These are phyloP conservation scores for Labeo rohita DNA, from an alignment of 2,113 vertebrate species.

Conservation along the genomic window DNA sequence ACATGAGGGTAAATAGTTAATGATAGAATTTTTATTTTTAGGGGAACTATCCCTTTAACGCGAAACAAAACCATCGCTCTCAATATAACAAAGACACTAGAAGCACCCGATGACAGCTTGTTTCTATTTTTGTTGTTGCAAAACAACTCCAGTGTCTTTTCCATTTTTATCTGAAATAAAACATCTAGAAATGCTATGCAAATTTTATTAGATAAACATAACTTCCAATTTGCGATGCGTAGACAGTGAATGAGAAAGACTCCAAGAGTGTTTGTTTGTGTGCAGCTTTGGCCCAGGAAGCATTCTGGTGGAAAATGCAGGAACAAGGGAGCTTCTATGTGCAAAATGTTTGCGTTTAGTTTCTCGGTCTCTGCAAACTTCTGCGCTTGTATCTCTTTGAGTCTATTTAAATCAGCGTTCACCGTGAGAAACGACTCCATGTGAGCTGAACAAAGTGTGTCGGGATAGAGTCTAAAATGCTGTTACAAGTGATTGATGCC, in stretches of 20 bases:
- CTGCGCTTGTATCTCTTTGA: slow-evolving; percentile 16
- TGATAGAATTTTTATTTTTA: no score
- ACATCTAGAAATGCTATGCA: not conserved
- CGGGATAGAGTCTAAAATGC: slow-evolving; percentile 25
- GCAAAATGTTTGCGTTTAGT: slow-evolving; percentile 17
- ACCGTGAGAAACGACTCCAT: not conserved
- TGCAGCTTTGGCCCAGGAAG: not conserved
- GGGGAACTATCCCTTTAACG: not conserved
- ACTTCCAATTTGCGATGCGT: not conserved
- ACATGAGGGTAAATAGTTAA: no score
- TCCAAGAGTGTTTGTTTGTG: not conserved
- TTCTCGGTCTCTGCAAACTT: slow-evolving; percentile 25
- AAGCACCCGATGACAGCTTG: not conserved
- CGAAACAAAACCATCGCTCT: not conserved
- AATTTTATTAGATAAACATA: no score
- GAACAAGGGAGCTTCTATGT: not conserved
- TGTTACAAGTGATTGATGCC: slow-evolving; percentile 48
- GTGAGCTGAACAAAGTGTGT: slow-evolving; percentile 24
- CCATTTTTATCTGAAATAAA: not conserved
- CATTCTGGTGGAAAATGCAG: not conserved
- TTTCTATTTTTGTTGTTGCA: not conserved
- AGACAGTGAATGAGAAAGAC: not conserved
- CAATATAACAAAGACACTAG: not conserved
- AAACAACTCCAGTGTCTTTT: not conserved
- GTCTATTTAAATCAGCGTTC: slow-evolving; percentile 15